Percentiles rank a stretch among this genome's conserved stretches.
These are phyloP conservation scores for Macrotus californicus DNA, from an alignment of 2,113 vertebrate species.

Conservation along the genomic window DNA sequence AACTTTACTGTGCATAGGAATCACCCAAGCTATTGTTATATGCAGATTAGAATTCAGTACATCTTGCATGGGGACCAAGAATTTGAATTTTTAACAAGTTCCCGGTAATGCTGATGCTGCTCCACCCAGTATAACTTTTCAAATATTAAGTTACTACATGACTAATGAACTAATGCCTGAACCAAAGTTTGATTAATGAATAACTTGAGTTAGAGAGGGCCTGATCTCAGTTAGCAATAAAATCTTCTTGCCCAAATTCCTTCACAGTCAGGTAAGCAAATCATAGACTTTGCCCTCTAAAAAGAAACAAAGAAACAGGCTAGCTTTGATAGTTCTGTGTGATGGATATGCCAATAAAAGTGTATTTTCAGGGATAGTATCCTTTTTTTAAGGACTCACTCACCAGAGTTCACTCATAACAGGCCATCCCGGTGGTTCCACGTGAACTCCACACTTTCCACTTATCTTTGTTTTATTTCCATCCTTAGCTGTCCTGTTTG, in stretches of 20 bases:
- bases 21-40: not conserved
- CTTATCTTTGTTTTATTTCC: not conserved
- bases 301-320: not conserved
- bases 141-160: not conserved
- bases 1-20: not conserved
- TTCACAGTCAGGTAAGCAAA: not conserved
- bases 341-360: not conserved
- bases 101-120: not conserved
- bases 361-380: not conserved
- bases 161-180: not conserved
- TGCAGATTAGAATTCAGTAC: not conserved
- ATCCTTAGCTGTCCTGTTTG: not conserved
- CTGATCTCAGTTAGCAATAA: not conserved
- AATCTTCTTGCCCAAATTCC: not conserved
- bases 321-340: not conserved
- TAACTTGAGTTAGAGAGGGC: not conserved
- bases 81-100: not conserved
- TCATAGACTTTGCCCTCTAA: not conserved
- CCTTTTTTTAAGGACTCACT: not conserved
- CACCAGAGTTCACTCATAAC: not conserved
- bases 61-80: not conserved
- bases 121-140: not conserved
- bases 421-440: not conserved
- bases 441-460: not conserved
- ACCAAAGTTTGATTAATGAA: not conserved